Evolutionary conservation across 1,140 invertebrate genomes (phyloP), one percentile per base, ranked within the genome.

Genomic region (Drosophila cardini): DNA sequence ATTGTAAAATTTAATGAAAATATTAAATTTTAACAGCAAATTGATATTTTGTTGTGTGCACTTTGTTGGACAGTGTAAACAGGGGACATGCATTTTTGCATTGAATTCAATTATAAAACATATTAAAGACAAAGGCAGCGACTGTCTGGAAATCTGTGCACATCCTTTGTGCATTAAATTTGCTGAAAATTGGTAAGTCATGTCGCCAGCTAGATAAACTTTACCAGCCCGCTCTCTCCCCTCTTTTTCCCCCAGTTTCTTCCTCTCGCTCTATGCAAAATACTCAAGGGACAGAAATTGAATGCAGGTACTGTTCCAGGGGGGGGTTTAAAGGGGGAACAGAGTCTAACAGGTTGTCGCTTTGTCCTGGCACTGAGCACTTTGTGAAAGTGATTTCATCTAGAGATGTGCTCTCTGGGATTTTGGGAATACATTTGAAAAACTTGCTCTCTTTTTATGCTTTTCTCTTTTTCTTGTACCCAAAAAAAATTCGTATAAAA

Each of bases 121-220:
- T 64, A 74, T 74, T 77, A 80, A 80, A 80, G 58, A 74, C 75
- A 78, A 80, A 74, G 63, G 34, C 52, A 18, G 50, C 52, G 52
- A 53, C 69, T 60, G 45, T 69, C 63, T 79, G 69, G 62, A 57
- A 71, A 78, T 80, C 57, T 72, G 61, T 79, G 68, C 75, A 52
- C 62, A 63, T 89, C 74, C 79, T 84, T 80, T 89, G 86, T 82
- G 86, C 79, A 72, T 61, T 81, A 90, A 90, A 90, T 83, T 87
- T 90, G 82, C 86, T 83, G 79, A 74, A 90, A 90, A 90, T 90
- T 90, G 89, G 82, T 86, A 76, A 86, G 70, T 82, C 86, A 52
- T 90, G 86, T 90, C 69, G 62, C 57, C 71, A 46, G 76, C 81
- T 72, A 74, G 80, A 82, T 90, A 90, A 79, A 84, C 80, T 77